phyloP scores from a whole-genome alignment of 92 coral and sea anemone species.

The Palythoa grandis region DNA sequence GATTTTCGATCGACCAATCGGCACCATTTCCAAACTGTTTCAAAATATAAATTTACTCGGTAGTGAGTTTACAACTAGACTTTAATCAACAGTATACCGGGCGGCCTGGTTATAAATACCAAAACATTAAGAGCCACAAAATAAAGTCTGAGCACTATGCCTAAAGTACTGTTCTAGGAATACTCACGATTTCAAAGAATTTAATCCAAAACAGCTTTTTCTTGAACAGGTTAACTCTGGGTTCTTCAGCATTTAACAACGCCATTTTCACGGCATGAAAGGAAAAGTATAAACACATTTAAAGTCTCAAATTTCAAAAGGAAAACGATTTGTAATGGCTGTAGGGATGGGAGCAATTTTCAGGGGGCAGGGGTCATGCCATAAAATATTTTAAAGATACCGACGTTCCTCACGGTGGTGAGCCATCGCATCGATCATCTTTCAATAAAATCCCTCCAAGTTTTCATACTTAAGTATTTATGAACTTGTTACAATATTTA shows the following conservation, averaged over 20 bases:
- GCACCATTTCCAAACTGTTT: too few relatives aligned
- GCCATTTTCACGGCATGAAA: constrained; percentile 53
- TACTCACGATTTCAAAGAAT: constrained; percentile 80
- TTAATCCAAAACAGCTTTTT: constrained; percentile 80
- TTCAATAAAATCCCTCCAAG: too few relatives aligned
- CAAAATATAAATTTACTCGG: too few relatives aligned
- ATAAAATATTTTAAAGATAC: too few relatives aligned
- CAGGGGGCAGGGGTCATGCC: neutral
- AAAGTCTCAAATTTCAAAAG: constrained; percentile 2
- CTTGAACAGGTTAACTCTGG: constrained; percentile 65
- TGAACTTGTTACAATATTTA: too few relatives aligned
- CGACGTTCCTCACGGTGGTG: too few relatives aligned
- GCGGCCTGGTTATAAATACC: too few relatives aligned
- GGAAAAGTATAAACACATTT: neutral
- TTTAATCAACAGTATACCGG: too few relatives aligned
- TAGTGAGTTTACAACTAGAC: too few relatives aligned
- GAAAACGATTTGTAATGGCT: neutral
- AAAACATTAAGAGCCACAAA: neutral
- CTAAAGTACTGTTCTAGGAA: neutral
- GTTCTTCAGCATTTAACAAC: constrained; percentile 71
- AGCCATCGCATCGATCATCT: too few relatives aligned
- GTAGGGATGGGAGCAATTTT: neutral
- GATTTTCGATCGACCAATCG: too few relatives aligned
- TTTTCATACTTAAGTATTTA: too few relatives aligned
- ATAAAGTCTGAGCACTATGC: neutral